These are phyloP conservation scores for Sminthurides aquaticus DNA, from an alignment of 2,888 invertebrate species.

Conservation along the genomic window DNA sequence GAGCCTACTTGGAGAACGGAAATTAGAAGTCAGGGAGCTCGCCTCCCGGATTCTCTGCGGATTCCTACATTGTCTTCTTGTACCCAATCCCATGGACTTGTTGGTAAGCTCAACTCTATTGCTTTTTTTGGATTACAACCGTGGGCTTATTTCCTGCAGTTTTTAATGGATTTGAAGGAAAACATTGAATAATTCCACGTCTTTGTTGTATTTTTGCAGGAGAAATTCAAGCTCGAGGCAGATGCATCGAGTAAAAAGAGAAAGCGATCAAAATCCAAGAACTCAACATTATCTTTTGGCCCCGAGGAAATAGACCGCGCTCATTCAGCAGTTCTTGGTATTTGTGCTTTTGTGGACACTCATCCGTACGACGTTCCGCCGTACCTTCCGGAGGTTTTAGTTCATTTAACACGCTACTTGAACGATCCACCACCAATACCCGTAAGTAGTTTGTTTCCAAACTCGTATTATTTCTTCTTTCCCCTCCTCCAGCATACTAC, in stretches of 20 bases:
- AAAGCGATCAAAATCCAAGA: constrained; percentile 37
- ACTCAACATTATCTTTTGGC: constrained; percentile 30
- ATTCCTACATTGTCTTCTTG: constrained; percentile 73
- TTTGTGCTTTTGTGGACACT: constrained; percentile 79
- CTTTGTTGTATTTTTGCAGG: constrained; percentile 47
- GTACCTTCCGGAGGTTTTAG: constrained; percentile 66
- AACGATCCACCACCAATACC: constrained; percentile 84
- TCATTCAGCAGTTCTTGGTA: constrained; percentile 79
- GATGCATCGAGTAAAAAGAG: constrained; percentile 28
- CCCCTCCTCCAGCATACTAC: too few species aligned
- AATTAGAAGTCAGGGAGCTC: constrained; percentile 72
- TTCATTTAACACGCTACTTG: constrained; percentile 68
- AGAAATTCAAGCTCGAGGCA: constrained; percentile 55
- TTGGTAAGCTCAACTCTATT: constrained; percentile 53
- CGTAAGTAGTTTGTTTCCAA: constrained; percentile 53
- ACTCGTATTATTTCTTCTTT: background rate
- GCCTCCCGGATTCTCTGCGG: constrained; percentile 77
- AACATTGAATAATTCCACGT: background rate
- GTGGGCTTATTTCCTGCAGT: background rate
- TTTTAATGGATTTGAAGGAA: too few species aligned
- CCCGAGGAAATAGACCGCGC: constrained; percentile 47
- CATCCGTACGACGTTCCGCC: constrained; percentile 80
- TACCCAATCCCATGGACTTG: constrained; percentile 55
- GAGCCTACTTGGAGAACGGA: constrained; percentile 59
- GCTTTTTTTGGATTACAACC: background rate